phyloP scores from a whole-genome alignment of 1,140 invertebrate species.

The Matsumurasca onukii region DNA sequence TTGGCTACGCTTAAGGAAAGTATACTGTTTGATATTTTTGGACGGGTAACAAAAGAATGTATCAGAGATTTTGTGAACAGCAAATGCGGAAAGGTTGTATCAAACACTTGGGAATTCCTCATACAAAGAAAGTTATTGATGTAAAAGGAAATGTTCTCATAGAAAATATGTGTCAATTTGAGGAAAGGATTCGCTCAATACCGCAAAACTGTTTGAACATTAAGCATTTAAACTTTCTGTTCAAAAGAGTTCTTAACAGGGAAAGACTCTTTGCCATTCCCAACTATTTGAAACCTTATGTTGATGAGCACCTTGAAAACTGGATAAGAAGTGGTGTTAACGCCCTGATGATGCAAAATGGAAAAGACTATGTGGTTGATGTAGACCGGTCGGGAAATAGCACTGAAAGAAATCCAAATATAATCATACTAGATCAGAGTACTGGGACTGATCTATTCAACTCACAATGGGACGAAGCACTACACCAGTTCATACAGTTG shows the following conservation, averaged over 20 bases:
- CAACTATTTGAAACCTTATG: constrained; percentile 40
- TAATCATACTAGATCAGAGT: constrained; percentile 46
- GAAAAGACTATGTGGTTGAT: constrained; percentile 43
- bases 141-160: not conserved
- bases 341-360: constrained; percentile 36
- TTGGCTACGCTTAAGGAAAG: not conserved
- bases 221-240: not conserved
- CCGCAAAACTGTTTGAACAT: not conserved
- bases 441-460: constrained; percentile 48
- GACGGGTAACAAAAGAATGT: not conserved
- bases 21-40: not conserved
- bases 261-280: constrained; percentile 23
- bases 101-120: not conserved
- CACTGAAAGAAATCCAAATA: constrained; percentile 41
- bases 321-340: constrained; percentile 42
- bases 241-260: not conserved
- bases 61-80: not conserved
- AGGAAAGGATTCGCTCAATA: not conserved
- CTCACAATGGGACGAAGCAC: constrained; percentile 47
- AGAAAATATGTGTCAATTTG: not conserved
- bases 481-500: constrained; percentile 51
- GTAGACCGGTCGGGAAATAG: constrained; percentile 41
- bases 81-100: not conserved
- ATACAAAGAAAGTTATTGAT: not conserved
- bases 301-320: too few species aligned